Evolutionary conservation across 35 echinoderm and acorn worm species (phyloP).

Genomic region (Eucidaris tribuloides): DNA sequence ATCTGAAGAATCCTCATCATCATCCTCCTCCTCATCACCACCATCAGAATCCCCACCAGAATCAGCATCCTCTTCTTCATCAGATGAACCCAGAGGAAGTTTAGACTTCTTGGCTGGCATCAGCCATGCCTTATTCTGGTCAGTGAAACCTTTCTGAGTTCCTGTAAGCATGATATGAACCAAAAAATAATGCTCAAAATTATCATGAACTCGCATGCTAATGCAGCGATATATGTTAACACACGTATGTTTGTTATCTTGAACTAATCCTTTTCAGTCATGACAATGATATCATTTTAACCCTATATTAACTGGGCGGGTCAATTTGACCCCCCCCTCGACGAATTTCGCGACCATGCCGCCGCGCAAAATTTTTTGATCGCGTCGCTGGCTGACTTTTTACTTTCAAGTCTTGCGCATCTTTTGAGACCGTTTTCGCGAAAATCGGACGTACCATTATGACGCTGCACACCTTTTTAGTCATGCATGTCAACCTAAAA

Average conservation of each 20-base stretch:
- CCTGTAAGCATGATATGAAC: not conserved
- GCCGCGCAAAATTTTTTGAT: too few relatives aligned
- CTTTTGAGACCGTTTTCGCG: too few relatives aligned
- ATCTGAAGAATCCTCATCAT: not conserved
- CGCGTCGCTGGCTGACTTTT: too few relatives aligned
- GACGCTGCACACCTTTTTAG: not conserved
- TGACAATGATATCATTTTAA: not conserved
- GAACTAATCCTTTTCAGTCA: too few relatives aligned
- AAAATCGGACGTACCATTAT: too few relatives aligned
- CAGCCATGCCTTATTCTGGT: conserved; percentile 61
- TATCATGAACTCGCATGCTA: not conserved
- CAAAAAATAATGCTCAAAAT: not conserved
- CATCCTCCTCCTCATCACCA: conserved; percentile 10
- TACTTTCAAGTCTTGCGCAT: too few relatives aligned
- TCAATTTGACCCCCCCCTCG: too few relatives aligned
- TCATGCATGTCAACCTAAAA: too few relatives aligned
- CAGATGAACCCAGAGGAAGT: not conserved
- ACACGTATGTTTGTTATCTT: too few relatives aligned
- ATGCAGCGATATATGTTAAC: too few relatives aligned
- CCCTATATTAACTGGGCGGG: too few relatives aligned
- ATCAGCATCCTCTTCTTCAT: conserved; percentile 26
- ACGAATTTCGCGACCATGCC: too few relatives aligned
- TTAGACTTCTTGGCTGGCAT: conserved; percentile 39
- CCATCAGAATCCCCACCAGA: conserved; percentile 16
- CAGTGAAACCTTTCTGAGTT: conserved; percentile 46